Evolutionary conservation across 35 echinoderm and acorn worm genomes (phyloP), one percentile per base, ranked within the genome.

Genomic region (Holothuria glaberrima): DNA sequence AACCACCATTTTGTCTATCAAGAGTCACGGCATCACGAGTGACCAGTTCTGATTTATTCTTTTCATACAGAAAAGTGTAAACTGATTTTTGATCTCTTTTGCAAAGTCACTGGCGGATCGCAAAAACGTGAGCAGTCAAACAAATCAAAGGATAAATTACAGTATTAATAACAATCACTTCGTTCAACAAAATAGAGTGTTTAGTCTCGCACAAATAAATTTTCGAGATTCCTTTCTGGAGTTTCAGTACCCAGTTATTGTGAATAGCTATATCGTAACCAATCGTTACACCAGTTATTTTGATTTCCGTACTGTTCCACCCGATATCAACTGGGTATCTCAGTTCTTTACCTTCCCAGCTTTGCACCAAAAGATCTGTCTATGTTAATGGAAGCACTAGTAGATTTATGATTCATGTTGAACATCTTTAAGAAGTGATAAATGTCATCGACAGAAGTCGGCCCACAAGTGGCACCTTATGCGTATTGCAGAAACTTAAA

Each of bases 121-220:
- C 13, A 44, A 75, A 34, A 75, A 44, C 32, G 19, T 31, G 30
- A 38, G 71, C 12, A 21, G 22, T 28, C 19, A 44, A 75, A 60
- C 60, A 83, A 59, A 83, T 61, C 28, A 83, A 83, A 30, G 80
- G 80, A 60, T 83, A 83, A 13, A 83, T 28, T 1, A 27, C 73
- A 9, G 71, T 75, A 35, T 35, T 75, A 32, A 35, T 75, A 22
- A 75, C 71, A 5, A 75, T 6, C 9, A 69, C 21, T 16, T 69
- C 7, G 16, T 0, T 22, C 6, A 77, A 22, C 4, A 77, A 4
- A 48, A 36, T 46, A 6, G 48, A 18, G 20, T 48, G 0, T 41
- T 32, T 77, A 48, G 16, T 33, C 9, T 77, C 48, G 38, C 73
- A 77, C 41, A 44, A 25, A 48, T 48, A 21, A 78, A 78, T 2